Evolutionary conservation across 2,797 vertebrate genomes (phyloP), one percentile per base, ranked within the genome.

Genomic region (Eutrigla gurnardus): DNA sequence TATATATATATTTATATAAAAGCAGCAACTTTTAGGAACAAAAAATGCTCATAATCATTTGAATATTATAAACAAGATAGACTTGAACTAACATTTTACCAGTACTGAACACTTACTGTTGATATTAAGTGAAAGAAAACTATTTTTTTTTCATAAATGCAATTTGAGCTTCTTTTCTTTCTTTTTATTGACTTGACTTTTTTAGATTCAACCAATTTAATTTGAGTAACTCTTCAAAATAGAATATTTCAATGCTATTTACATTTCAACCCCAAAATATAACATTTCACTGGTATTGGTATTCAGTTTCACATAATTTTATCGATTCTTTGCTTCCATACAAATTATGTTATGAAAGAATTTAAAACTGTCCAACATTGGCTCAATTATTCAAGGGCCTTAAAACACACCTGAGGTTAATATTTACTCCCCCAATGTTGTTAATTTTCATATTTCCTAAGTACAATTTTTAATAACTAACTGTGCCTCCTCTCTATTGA

Each of bases 371-470:
- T 57, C 32, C 32, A n/a, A 36, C 25, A 5, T 18, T 2, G 5
- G 4, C 43, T 64, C 39, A 70, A 61, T 63, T 18, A 68, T 13
- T 63, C 14, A 62, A 73, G 42, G 37, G 46, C 62, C 40, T 37
- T 55, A 4, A 9, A 50, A 60, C 11, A 40, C 9, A 32, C 3
- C 46, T 17, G 13, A 50, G 2, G 55, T 60, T 47, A 2, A 57
- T 47, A 37, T 61, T 4, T 55, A 65, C 71, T 55, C 46, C 59
- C 12, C 46, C 7, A 14, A 50, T 4, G 4, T 43, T 15, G 3
- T 7, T 2, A 0, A 7, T 36, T 35, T 25, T 43, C 54, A 11
- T 17, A 6, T 50, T 40, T 35, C 10, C 10, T 49, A 14, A 61
- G 70, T 32, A 33, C 5, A 4, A 11, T 42, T 13, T 6, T 18